phyloP scores from a whole-genome alignment of 2,113 vertebrate genomes.

The Labeo catla region DNA sequence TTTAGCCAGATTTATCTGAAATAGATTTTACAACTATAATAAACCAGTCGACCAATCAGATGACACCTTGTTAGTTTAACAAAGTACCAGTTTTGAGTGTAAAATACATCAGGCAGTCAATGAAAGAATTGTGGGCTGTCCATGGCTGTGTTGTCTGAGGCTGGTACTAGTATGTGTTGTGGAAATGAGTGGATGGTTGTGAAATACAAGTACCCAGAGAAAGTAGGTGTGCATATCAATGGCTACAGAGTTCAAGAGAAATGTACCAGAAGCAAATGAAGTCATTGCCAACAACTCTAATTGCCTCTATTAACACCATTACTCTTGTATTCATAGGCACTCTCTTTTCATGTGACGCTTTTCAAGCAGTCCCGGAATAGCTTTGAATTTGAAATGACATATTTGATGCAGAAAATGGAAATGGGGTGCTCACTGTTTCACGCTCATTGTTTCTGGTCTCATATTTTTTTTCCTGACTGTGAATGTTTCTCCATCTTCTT shows the following conservation, averaged over 20 bases:
- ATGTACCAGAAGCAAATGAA: constrained; percentile 23
- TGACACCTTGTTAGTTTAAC: neutral
- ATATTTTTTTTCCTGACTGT: neutral
- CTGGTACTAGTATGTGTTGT: neutral
- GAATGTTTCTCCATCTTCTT: constrained; percentile 50
- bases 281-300: constrained; percentile 60
- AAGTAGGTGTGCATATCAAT: constrained; percentile 36
- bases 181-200: neutral
- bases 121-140: neutral
- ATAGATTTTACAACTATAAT: neutral
- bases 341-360: constrained; percentile 24
- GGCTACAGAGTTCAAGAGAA: neutral
- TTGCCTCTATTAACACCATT: constrained; percentile 69
- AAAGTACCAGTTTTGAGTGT: neutral
- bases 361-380: constrained; percentile 8
- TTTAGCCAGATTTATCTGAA: neutral
- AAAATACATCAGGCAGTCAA: neutral
- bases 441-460: neutral
- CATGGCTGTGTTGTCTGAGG: neutral
- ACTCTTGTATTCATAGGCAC: constrained; percentile 57
- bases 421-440: neutral
- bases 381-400: constrained; percentile 40
- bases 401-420: constrained; percentile 42
- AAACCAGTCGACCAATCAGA: neutral
- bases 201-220: constrained; percentile 17